Conservation (phyloP, 2,888 invertebrate genomes). For the Ophion ventricosus region DNA sequence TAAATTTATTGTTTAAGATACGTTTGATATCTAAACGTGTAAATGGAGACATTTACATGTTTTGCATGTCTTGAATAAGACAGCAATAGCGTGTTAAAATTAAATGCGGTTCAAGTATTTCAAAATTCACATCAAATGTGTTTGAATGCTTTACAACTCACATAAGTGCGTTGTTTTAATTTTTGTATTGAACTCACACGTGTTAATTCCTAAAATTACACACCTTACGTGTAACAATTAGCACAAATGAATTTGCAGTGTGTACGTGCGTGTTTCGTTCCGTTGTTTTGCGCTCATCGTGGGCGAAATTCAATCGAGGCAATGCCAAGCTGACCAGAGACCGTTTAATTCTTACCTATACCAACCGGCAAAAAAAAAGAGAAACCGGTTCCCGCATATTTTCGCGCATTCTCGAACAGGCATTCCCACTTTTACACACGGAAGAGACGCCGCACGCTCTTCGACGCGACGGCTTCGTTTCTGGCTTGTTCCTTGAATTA, state of each 20-base stretch:
- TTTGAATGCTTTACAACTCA: no score
- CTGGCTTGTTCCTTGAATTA: background rate
- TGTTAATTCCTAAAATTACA: no score
- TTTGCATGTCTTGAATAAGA: no score
- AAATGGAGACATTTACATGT: no score
- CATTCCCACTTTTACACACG: conserved; percentile 57
- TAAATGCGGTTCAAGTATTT: no score
- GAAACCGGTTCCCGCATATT: conserved; percentile 72
- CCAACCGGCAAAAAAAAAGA: conserved; percentile 48
- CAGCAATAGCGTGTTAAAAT: no score
- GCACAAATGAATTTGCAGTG: background rate
- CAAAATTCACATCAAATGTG: no score
- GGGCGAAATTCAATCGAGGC: conserved; percentile 57
- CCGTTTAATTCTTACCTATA: conserved; percentile 74
- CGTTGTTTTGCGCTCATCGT: background rate
- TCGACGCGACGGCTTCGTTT: conserved; percentile 15
- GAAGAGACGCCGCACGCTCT: conserved; percentile 19
- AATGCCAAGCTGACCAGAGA: conserved; percentile 47
- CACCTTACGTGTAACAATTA: no score
- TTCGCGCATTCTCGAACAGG: conserved; percentile 44
- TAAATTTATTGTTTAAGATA: no score
- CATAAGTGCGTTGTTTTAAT: no score
- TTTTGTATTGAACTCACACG: no score
- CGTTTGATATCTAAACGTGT: no score
- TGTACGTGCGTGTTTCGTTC: background rate